Percentiles rank a stretch among this genome's conserved stretches.
Conservation (phyloP, 2,113 vertebrate genomes). For the Calidris pygmaea region DNA sequence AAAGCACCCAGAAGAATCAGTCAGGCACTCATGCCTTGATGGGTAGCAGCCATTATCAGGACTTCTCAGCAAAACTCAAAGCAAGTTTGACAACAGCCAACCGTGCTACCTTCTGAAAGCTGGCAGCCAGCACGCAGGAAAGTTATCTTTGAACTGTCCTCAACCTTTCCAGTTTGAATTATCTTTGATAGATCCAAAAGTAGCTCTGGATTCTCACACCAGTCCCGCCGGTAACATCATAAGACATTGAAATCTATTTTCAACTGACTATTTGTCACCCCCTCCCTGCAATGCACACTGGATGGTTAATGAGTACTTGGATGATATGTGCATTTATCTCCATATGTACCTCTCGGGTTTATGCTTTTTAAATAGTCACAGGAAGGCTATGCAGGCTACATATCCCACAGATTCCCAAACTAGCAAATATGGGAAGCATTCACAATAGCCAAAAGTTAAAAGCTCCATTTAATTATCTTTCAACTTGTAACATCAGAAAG, state of each 20-base stretch:
- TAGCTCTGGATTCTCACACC: slow-evolving; percentile 47
- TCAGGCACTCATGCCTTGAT: neutral
- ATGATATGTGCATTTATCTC: neutral
- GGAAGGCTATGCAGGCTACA: neutral
- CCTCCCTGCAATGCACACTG: neutral
- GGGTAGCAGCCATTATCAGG: neutral
- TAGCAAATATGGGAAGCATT: neutral
- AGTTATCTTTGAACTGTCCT: slow-evolving; percentile 42
- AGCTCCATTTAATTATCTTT: slow-evolving; percentile 5
- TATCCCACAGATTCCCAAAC: neutral
- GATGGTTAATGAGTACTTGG: neutral
- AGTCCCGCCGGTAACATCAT: neutral
- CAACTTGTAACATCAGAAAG: neutral
- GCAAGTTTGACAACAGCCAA: neutral
- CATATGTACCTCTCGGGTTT: neutral
- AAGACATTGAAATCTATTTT: slow-evolving; percentile 18
- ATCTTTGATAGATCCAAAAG: slow-evolving; percentile 45
- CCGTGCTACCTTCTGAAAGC: neutral
- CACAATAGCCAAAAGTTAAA: neutral
- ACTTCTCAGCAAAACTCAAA: neutral
- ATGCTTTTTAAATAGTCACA: neutral
- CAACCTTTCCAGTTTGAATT: slow-evolving; percentile 25
- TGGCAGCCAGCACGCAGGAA: neutral
- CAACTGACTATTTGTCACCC: neutral
- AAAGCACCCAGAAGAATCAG: neutral